Conservation (phyloP, 2,113 vertebrate species). For the Bubalus kerabau region DNA sequence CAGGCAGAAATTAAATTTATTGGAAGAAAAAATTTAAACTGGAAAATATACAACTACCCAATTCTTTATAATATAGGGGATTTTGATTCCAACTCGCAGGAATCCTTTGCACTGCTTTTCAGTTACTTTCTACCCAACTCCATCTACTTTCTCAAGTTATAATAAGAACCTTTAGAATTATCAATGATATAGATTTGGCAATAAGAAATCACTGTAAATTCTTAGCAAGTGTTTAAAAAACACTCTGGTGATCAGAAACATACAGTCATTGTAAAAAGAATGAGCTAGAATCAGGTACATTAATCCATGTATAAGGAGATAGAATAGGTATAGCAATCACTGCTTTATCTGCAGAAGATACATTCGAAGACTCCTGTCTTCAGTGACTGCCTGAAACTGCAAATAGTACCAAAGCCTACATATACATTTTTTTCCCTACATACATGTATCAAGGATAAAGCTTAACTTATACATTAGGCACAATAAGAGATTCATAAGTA, state of each 20-base stretch:
- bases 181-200: not conserved
- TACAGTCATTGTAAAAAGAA: not conserved
- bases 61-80: not conserved
- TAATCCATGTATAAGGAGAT: not conserved
- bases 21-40: not conserved
- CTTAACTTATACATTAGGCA: not conserved
- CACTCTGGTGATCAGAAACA: not conserved
- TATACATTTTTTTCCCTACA: not conserved
- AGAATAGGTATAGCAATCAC: not conserved
- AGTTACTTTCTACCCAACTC: not conserved
- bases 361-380: not conserved
- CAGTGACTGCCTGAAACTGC: not conserved
- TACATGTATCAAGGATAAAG: not conserved
- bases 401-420: not conserved
- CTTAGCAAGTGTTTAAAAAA: not conserved
- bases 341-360: not conserved
- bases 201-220: not conserved
- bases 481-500: not conserved
- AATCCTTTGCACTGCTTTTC: not conserved
- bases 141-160: not conserved
- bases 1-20: slow-evolving; percentile 8
- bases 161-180: not conserved
- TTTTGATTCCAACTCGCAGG: not conserved
- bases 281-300: not conserved
- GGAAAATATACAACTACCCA: not conserved